Evolutionary conservation across 2,888 invertebrate genomes (phyloP).

Genomic region (Cacoxenus indagator): DNA sequence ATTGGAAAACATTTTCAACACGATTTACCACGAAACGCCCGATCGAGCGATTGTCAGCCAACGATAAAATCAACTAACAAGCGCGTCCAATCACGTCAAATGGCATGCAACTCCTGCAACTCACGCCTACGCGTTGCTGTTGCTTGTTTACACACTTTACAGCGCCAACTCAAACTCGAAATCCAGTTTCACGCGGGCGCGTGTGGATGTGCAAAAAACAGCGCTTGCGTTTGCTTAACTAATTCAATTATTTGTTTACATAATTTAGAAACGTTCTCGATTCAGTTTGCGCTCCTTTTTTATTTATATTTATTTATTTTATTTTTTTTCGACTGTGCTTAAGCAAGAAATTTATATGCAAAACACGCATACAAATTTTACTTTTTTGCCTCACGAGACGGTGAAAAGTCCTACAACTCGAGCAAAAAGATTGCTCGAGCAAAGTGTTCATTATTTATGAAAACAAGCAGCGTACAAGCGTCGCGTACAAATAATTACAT

Average conservation of each 20-base stretch:
- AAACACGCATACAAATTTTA: slow-evolving; percentile 58
- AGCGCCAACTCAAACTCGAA: too few species aligned
- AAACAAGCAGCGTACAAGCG: slow-evolving; percentile 45
- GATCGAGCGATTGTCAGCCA: not conserved
- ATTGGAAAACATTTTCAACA: slow-evolving; percentile 57
- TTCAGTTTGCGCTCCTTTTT: slow-evolving; percentile 19
- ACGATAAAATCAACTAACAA: not conserved
- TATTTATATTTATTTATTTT: too few species aligned
- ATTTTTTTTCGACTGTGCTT: slow-evolving; percentile 19
- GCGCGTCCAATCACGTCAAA: not conserved
- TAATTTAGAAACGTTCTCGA: slow-evolving; percentile 44
- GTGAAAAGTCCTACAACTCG: not conserved
- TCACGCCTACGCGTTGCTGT: not conserved
- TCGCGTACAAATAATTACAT: slow-evolving; percentile 15
- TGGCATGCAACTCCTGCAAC: not conserved
- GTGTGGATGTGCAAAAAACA: not conserved
- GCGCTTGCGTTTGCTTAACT: slow-evolving; percentile 37
- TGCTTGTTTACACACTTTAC: too few species aligned
- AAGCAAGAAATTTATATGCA: slow-evolving; percentile 58
- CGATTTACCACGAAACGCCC: slow-evolving; percentile 36
- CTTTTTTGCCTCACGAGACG: slow-evolving; percentile 4
- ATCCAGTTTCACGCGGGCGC: too few species aligned
- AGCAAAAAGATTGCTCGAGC: not conserved
- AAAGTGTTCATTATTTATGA: slow-evolving; percentile 51
- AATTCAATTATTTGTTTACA: slow-evolving; percentile 60